Conservation (phyloP, 2,113 vertebrate species). For the Tylochromis polylepis region DNA sequence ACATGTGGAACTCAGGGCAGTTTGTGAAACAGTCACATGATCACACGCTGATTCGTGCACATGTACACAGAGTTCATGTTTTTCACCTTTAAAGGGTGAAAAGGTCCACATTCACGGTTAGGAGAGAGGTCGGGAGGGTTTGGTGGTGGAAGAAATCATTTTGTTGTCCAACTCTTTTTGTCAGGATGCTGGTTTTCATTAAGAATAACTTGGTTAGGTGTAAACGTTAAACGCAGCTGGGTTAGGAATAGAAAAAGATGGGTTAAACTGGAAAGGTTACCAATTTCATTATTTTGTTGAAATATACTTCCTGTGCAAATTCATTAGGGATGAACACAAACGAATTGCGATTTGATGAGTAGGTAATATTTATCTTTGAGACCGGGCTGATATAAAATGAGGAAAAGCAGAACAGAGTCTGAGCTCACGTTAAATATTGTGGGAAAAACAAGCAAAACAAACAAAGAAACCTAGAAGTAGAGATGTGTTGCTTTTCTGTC, state of each 20-base stretch:
- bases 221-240: not conserved
- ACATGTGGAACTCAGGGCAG: rapidly evolving
- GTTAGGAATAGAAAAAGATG: not conserved
- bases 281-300: not conserved
- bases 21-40: not conserved
- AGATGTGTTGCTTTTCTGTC: not conserved
- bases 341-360: not conserved
- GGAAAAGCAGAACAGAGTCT: not conserved
- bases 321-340: not conserved
- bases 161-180: not conserved
- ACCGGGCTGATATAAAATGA: not conserved
- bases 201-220: not conserved
- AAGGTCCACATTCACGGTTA: no score
- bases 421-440: not conserved
- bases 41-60: not conserved
- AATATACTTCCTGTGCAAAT: not conserved
- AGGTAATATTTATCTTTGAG: not conserved
- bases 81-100: no score
- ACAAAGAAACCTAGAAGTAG: not conserved
- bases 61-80: no score
- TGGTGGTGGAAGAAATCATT: not conserved
- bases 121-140: no score
- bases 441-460: not conserved
- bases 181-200: not conserved
- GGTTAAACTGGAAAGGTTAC: not conserved